These are phyloP conservation scores for Callosobruchus maculatus DNA, from an alignment of 2,888 invertebrate genomes.

Conservation along the genomic window DNA sequence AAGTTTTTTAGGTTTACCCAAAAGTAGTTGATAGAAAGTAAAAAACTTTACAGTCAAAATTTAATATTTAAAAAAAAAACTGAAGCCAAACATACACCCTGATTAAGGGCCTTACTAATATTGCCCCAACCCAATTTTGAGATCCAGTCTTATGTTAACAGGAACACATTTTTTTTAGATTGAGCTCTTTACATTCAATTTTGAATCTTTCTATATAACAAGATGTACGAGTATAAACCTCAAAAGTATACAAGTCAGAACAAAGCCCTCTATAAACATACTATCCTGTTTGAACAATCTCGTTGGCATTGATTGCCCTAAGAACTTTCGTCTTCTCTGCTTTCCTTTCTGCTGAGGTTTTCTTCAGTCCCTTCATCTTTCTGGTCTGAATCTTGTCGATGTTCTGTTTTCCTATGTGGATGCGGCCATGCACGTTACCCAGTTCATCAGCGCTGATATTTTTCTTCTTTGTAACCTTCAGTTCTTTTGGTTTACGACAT, in stretches of 20 bases:
- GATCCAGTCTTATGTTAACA: too few relatives aligned
- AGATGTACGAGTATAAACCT: not conserved
- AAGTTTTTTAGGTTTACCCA: too few relatives aligned
- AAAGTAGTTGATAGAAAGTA: too few relatives aligned
- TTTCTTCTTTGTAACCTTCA: conserved; percentile 81
- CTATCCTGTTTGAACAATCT: conserved; percentile 11
- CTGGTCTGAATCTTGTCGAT: conserved; percentile 81
- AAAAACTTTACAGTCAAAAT: too few relatives aligned
- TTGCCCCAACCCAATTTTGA: too few relatives aligned
- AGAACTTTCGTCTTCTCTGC: conserved; percentile 48
- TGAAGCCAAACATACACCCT: too few relatives aligned
- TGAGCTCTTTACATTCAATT: too few relatives aligned
- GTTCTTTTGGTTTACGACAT: conserved; percentile 73
- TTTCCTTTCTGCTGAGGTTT: conserved; percentile 67
- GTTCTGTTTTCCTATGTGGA: conserved; percentile 91
- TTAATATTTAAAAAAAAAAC: too few relatives aligned
- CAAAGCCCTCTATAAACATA: conserved; percentile 1
- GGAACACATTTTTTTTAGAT: too few relatives aligned
- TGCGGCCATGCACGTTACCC: conserved; percentile 84
- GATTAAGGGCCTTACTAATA: too few relatives aligned
- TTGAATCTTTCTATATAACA: not conserved
- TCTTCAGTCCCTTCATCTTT: conserved; percentile 85
- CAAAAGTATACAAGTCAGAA: not conserved
- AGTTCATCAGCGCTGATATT: conserved; percentile 84
- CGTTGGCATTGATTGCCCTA: conserved; percentile 20